These are phyloP conservation scores for Machaerirhynchus nigripectus DNA, from an alignment of 2,113 vertebrate species.

Conservation along the genomic window DNA sequence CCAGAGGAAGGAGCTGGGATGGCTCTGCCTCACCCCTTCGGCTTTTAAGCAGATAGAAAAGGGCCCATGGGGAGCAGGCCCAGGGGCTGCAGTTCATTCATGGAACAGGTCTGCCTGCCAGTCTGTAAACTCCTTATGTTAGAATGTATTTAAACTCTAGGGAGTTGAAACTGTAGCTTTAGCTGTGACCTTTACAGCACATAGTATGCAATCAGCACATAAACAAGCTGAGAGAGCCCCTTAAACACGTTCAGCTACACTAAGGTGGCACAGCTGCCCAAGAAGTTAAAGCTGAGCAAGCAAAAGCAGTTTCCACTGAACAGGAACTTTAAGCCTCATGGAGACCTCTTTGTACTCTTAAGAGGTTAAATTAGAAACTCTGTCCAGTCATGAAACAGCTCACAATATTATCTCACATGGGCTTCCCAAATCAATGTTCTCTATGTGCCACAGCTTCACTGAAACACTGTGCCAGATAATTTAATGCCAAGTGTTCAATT, in stretches of 20 bases:
- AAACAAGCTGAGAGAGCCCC: not conserved
- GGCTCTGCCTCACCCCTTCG: not conserved
- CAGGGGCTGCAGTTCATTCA: not conserved
- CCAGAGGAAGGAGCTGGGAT: not conserved
- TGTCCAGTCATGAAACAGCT: not conserved
- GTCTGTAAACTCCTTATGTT: not conserved
- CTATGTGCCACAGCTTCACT: not conserved
- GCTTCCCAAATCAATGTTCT: constrained; percentile 6
- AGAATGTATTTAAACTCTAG: not conserved
- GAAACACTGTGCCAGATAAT: not conserved
- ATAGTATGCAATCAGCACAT: not conserved
- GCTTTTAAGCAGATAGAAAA: not conserved
- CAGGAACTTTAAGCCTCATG: not conserved
- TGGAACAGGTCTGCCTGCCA: not conserved
- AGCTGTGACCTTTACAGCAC: constrained; percentile 22
- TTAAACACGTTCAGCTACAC: not conserved
- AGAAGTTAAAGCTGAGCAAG: constrained; percentile 30
- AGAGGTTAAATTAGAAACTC: constrained; percentile 24
- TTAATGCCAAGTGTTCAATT: not conserved
- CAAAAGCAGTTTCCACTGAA: not conserved
- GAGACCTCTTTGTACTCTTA: constrained; percentile 9
- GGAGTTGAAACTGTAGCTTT: not conserved
- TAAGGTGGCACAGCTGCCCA: not conserved
- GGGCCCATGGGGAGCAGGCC: not conserved
- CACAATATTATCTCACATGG: not conserved